These are phyloP conservation scores for Pollenia labialis DNA, from an alignment of 2,888 invertebrate species.

Conservation along the genomic window DNA sequence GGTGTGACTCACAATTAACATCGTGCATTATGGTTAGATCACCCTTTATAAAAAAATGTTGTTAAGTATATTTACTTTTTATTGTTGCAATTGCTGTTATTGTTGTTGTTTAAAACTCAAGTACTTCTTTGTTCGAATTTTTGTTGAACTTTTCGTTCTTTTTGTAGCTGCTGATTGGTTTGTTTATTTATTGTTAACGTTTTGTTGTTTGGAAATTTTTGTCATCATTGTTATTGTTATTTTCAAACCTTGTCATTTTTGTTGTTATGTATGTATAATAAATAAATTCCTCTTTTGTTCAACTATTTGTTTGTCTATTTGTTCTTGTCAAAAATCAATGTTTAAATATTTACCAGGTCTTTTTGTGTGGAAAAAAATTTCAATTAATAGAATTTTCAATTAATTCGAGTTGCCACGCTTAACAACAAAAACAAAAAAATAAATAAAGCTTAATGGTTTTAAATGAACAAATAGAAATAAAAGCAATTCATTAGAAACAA, in stretches of 20 bases:
- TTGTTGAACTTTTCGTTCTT: not conserved
- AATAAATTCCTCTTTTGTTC: conserved; percentile 24
- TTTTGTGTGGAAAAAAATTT: conserved; percentile 35
- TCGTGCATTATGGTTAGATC: too few species aligned
- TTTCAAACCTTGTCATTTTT: conserved; percentile 38
- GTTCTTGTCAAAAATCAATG: conserved; percentile 9
- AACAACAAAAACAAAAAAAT: not conserved
- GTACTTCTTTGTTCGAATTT: not conserved
- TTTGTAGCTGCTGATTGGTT: conserved; percentile 19
- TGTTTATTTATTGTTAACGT: conserved; percentile 40
- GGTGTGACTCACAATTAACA: too few species aligned
- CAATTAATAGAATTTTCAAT: conserved; percentile 53
- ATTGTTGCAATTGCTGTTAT: not conserved
- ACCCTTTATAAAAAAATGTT: not conserved
- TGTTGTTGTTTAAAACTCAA: conserved; percentile 12
- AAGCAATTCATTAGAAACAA: not conserved
- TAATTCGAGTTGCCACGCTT: not conserved
- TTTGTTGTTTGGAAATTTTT: not conserved
- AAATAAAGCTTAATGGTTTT: not conserved
- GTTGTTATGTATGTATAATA: conserved; percentile 3
- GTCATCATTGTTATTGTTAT: conserved; percentile 3
- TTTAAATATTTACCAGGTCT: conserved; percentile 44
- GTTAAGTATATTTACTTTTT: conserved; percentile 24
- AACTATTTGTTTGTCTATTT: not conserved
- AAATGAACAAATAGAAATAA: not conserved